Conservation (phyloP, 2,797 vertebrate species). For the Acanthiza pusilla region DNA sequence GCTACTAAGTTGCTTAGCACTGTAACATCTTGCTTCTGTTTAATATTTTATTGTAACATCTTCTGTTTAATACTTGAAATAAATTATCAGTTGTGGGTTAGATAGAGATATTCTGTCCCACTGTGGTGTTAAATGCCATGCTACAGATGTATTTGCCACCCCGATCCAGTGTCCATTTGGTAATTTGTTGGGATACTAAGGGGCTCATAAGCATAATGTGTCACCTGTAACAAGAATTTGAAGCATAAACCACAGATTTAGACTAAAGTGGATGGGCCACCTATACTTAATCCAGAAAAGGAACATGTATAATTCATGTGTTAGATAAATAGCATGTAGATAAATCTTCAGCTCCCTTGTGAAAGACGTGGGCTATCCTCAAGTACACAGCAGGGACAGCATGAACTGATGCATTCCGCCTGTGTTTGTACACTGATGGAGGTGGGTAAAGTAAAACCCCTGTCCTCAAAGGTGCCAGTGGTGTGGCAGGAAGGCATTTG, state of each 20-base stretch:
- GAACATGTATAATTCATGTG: background rate
- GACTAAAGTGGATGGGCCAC: background rate
- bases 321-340: background rate
- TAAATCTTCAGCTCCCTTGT: background rate
- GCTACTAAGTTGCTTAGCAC: background rate
- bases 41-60: background rate
- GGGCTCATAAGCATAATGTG: background rate
- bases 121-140: rapidly evolving
- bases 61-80: background rate
- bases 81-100: background rate
- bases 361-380: background rate
- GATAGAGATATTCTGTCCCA: background rate
- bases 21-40: background rate
- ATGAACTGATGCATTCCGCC: background rate
- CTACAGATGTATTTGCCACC: background rate
- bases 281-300: background rate
- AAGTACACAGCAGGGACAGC: background rate
- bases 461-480: background rate
- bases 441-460: background rate
- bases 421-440: background rate
- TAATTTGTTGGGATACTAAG: background rate
- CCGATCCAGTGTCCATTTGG: background rate
- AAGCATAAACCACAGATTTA: background rate
- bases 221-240: background rate
- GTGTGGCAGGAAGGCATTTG: background rate